Evolutionary conservation across 2,113 vertebrate species (phyloP).

Genomic region (Nesogale talazaci): DNA sequence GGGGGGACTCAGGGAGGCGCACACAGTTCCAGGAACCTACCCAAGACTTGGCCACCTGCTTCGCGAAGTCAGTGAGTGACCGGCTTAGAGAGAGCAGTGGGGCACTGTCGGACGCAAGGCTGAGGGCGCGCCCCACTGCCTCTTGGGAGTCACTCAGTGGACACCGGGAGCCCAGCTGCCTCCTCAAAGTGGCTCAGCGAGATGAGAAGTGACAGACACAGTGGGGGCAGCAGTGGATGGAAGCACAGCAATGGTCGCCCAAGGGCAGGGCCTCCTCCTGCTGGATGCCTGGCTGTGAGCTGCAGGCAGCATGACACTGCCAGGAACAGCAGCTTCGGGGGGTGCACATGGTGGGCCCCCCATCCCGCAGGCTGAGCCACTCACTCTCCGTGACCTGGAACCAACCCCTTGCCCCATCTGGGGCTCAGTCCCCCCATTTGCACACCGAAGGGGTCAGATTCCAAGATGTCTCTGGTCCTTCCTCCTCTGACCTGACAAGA

Average conservation of each 20-base stretch:
- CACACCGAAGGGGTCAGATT: neutral
- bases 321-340: too few species aligned
- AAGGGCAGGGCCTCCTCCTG: neutral
- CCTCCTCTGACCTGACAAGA: slow-evolving; percentile 12
- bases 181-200: too few species aligned
- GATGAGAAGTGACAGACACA: too few species aligned
- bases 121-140: too few species aligned
- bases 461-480: neutral
- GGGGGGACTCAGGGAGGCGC: neutral
- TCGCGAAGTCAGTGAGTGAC: neutral
- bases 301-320: neutral
- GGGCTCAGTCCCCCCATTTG: neutral
- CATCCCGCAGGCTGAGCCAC: neutral
- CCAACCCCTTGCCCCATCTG: neutral
- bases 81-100: neutral
- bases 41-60: neutral
- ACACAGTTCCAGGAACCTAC: neutral
- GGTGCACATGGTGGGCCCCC: too few species aligned
- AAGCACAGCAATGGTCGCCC: neutral
- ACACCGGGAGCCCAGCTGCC: too few species aligned
- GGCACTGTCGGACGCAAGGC: too few species aligned
- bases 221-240: too few species aligned
- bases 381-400: neutral
- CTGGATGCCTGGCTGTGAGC: neutral
- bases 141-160: too few species aligned